Evolutionary conservation across 2,113 vertebrate species (phyloP), one percentile per base, ranked within the genome.

Genomic region (Hirundichthys speculiger): DNA sequence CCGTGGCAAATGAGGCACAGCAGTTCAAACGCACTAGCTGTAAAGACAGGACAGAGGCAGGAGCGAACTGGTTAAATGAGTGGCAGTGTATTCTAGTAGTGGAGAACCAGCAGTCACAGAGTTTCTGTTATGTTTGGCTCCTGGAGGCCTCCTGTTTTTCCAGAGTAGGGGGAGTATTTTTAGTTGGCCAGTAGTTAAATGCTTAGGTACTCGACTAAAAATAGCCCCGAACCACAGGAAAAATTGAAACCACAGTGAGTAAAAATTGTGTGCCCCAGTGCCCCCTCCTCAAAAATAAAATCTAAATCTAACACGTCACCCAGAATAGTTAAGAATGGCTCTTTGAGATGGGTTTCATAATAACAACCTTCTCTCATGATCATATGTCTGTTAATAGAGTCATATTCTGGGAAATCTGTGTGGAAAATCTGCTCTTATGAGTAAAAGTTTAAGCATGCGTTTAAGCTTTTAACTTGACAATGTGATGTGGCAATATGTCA

Each of bases 141-240:
- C 81, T 63, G 70, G 75, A 27, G n/a, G 34, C 79, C 82, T 86
- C 80, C 87, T 91, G 91, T 93, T 92, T 88, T 82, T 86, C 86
- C 82, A 77, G 77, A 75, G 83, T 80, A 25, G 50, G 63, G 76
- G 57, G 73, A 65, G 74, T 92, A 92, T 93, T 93, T 93, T 92
- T 86, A 88, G 91, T 77, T 82, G 56, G 73, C 77, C 79, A 59
- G 81, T 56, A 87, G 89, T 87, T 91, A 90, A 90, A 90, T 83
- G 80, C 79, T 86, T 85, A 91, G 85, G 87, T 88, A 75, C 80
- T 21, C 0, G 1, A 18, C 90, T 93, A 93, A 89, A 90, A 91
- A 93, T 93, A 93, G 85, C 39, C 20, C 27, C 0, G 51, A 57
- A 69, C 86, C 83, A 77, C 80, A 88, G 91, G 91, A 93, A 92